Evolutionary conservation across 2,888 invertebrate genomes (phyloP), one percentile per base, ranked within the genome.

Genomic region (Stegana nigrithorax): DNA sequence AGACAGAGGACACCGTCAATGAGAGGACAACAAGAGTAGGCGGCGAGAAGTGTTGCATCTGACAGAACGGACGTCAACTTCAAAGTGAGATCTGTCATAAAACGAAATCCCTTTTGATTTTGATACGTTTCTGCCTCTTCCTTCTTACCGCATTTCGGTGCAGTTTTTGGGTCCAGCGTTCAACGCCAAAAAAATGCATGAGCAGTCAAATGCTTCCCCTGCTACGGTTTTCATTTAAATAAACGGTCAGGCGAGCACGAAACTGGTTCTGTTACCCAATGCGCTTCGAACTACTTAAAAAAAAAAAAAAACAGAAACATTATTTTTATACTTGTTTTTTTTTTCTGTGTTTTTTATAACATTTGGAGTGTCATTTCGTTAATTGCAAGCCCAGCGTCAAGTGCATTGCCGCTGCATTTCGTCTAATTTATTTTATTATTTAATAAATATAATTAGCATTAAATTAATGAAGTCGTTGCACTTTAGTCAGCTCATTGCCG

Each of bases 31-130:
- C 19, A 55, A 6, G 4, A 17, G 26, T 26, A 39, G 6, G 5
- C 17, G 39, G 17, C n/a, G 39, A 39, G 14, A 73, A 75, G 78
- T 76, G 78, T 78, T 71, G 70, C 67, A 73, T 73, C 67, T 76
- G 76, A 75, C 76, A 76, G 76, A 58, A 72, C 63, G 56, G 72
- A 72, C 73, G 70, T 75, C 70, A 70, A 73, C 69, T 73, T 73
- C 70, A 78, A 72, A 66, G 74, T 76, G 78, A 76, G 78, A 78
- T 78, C 78, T 76, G 75, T 76, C 75, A 76, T 73, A 59, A 50
- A 59, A 58, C 17, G 70, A 71, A 66, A 67, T 71, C 73, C 75
- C 75, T 75, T 67, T 71, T 71, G 67, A 71, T 66, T 71, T 62
- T 71, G 63, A 66, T 17, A 21, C 32, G 32, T n/a, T n/a, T n/a